phyloP scores from a whole-genome alignment of 2,113 vertebrate species.

The Chionis minor region DNA sequence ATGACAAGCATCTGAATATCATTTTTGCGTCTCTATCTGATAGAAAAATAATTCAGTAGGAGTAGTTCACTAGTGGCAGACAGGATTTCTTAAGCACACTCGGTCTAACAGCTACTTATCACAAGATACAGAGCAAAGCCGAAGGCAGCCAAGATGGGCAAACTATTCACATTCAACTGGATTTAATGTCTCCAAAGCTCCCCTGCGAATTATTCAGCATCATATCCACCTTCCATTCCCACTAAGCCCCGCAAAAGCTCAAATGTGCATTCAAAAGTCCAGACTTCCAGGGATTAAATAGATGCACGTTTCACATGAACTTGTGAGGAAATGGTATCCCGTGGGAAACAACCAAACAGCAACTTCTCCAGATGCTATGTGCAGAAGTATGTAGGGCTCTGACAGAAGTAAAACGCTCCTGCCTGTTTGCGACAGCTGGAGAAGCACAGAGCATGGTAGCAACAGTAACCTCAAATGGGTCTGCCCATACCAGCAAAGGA shows the following conservation, averaged over 20 bases:
- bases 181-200: background rate
- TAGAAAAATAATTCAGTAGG: background rate
- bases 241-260: background rate
- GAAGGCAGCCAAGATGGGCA: background rate
- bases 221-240: accelerated
- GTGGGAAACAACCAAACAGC: background rate
- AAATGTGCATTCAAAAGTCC: background rate
- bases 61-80: background rate
- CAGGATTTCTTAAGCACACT: background rate
- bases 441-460: background rate
- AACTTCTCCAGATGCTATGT: background rate
- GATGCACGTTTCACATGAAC: background rate
- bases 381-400: background rate
- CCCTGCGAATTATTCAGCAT: background rate
- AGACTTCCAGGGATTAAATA: background rate
- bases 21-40: background rate
- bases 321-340: background rate
- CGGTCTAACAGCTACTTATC: background rate
- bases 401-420: background rate
- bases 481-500: background rate
- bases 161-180: background rate
- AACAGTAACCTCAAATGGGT: background rate
- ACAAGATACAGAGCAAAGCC: background rate
- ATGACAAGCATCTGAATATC: background rate
- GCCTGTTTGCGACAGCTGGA: accelerated